Conservation (phyloP, 1,140 invertebrate genomes). For the Cryptotermes secundus region DNA sequence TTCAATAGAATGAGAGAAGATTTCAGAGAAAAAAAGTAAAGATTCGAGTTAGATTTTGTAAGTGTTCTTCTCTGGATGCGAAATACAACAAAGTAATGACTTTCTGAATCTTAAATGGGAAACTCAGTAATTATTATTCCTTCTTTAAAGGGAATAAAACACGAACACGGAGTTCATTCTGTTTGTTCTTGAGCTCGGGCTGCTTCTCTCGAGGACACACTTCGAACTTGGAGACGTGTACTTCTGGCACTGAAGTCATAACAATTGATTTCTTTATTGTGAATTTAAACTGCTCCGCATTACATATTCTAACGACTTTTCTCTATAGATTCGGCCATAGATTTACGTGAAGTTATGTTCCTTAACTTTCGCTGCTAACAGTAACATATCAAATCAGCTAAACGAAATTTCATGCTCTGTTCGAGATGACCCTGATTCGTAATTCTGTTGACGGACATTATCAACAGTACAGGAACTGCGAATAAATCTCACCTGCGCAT, state of each 20-base stretch:
- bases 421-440: too few relatives aligned
- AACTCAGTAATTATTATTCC: constrained; percentile 10
- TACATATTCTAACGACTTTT: too few relatives aligned
- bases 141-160: constrained; percentile 16
- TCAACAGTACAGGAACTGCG: too few relatives aligned
- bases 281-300: background rate
- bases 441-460: too few relatives aligned
- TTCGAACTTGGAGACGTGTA: background rate
- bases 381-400: too few relatives aligned
- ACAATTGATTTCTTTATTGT: background rate
- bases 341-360: too few relatives aligned
- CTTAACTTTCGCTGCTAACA: too few relatives aligned
- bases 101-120: background rate
- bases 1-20: background rate
- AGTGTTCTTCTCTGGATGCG: constrained; percentile 3
- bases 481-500: too few relatives aligned
- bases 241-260: background rate
- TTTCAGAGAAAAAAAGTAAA: background rate
- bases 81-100: constrained; percentile 9
- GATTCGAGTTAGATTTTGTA: background rate
- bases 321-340: too few relatives aligned
- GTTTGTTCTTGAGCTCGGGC: background rate
- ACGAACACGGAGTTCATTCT: background rate
- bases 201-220: background rate
- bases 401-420: too few relatives aligned